These are phyloP conservation scores for Amia ocellicauda DNA, from an alignment of 2,113 vertebrate species.

Conservation along the genomic window DNA sequence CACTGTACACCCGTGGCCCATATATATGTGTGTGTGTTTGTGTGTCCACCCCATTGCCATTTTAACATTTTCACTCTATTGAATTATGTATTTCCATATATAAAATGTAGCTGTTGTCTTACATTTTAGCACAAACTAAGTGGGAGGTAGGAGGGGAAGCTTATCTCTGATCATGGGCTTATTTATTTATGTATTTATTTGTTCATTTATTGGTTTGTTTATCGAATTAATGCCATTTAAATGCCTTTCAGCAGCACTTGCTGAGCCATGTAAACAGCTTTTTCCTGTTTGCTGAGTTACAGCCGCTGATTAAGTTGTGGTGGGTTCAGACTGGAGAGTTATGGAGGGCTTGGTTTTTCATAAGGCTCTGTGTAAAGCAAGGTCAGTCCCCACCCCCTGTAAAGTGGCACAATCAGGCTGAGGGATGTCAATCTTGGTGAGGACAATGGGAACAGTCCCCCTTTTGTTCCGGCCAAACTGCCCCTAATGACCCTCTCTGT, in stretches of 20 bases:
- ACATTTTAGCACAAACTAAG: too few species aligned
- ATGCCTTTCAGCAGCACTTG: slow-evolving; percentile 56
- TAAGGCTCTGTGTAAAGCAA: slow-evolving; percentile 45
- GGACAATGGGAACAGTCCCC: slow-evolving; percentile 87
- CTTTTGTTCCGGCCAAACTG: slow-evolving; percentile 87
- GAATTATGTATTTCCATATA: too few species aligned
- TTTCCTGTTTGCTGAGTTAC: slow-evolving; percentile 54
- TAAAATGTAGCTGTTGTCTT: too few species aligned
- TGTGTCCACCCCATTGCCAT: too few species aligned
- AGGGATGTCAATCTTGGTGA: slow-evolving; percentile 62
- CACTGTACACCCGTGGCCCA: too few species aligned
- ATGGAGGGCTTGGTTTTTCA: slow-evolving; percentile 52
- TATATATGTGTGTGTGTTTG: too few species aligned
- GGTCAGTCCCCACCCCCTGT: slow-evolving; percentile 34
- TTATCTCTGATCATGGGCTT: too few species aligned
- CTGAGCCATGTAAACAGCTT: slow-evolving; percentile 59
- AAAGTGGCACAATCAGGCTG: slow-evolving; percentile 50
- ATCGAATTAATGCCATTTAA: slow-evolving; percentile 51
- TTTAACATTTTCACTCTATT: too few species aligned
- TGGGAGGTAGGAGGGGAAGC: too few species aligned
- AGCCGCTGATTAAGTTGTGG: slow-evolving; percentile 63
- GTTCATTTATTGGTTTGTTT: slow-evolving; percentile 44
- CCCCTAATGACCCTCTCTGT: slow-evolving; percentile 83
- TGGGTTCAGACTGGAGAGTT: slow-evolving; percentile 55
- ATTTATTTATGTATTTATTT: too few species aligned